These are phyloP conservation scores for Holothuria scabra DNA, from an alignment of 53 echinoderm and acorn worm genomes.

Conservation along the genomic window DNA sequence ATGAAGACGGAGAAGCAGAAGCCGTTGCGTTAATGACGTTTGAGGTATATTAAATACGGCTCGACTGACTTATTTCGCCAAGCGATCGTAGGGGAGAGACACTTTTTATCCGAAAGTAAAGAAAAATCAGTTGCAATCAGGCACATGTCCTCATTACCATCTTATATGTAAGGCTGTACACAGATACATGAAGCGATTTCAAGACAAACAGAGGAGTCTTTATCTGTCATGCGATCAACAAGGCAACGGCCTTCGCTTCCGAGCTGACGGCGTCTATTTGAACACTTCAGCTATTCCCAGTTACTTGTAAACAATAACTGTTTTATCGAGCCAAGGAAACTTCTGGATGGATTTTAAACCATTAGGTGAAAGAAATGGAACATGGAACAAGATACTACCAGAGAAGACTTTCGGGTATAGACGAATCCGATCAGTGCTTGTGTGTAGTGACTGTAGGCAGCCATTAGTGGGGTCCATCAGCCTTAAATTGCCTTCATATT, in stretches of 20 bases:
- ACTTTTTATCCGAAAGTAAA: not conserved
- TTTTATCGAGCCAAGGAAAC: too few relatives aligned
- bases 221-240: constrained; percentile 21
- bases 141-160: constrained; percentile 28
- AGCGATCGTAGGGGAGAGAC: constrained; percentile 31
- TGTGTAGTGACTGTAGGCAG: too few relatives aligned
- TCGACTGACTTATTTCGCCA: constrained; percentile 35
- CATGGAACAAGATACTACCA: too few relatives aligned
- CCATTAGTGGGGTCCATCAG: too few relatives aligned
- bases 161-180: constrained; percentile 9
- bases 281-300: too few relatives aligned
- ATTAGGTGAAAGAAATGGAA: too few relatives aligned
- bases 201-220: not conserved
- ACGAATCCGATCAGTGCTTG: too few relatives aligned
- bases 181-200: not conserved
- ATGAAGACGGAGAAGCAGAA: constrained; percentile 5
- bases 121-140: not conserved
- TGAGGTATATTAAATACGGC: constrained; percentile 30
- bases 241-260: constrained; percentile 1
- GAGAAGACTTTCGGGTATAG: too few relatives aligned
- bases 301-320: too few relatives aligned
- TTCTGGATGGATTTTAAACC: too few relatives aligned
- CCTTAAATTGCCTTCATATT: too few relatives aligned
- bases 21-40: constrained; percentile 41
- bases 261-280: too few relatives aligned